Percentiles rank a stretch among this genome's conserved stretches.
Conservation (phyloP, 2,113 vertebrate genomes). For the Geococcyx californianus region DNA sequence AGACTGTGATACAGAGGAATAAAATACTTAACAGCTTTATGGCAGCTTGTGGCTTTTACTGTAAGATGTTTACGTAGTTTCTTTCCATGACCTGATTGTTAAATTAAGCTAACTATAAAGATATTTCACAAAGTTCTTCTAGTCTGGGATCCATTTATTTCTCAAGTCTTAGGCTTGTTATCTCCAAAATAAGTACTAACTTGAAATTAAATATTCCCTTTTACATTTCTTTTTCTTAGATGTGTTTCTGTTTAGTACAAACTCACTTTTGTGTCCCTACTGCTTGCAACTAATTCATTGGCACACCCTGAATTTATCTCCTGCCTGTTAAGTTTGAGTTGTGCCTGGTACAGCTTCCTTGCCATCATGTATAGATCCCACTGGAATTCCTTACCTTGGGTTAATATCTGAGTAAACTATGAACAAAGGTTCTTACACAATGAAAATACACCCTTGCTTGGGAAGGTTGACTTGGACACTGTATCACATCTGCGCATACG, state of each 20-base stretch:
- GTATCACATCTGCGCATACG: neutral
- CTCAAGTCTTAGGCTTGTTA: neutral
- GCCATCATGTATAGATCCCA: neutral
- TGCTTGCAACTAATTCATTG: neutral
- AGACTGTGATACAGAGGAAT: neutral
- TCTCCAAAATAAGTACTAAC: neutral
- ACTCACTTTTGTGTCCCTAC: neutral
- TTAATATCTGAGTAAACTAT: neutral
- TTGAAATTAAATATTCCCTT: neutral
- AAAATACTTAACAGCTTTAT: slow-evolving; percentile 4
- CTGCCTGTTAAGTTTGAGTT: neutral
- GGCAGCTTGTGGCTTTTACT: neutral
- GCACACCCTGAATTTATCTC: neutral
- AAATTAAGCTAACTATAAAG: neutral
- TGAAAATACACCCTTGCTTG: neutral
- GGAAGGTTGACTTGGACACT: neutral
- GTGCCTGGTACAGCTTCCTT: neutral
- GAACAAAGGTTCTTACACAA: neutral
- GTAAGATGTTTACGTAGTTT: neutral
- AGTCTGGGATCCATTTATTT: neutral
- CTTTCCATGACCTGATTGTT: neutral
- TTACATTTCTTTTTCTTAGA: neutral
- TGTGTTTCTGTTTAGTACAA: neutral
- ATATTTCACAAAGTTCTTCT: neutral
- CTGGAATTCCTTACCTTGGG: neutral